These are phyloP conservation scores for Mus spretus DNA, from an alignment of 2,797 vertebrate species.

Conservation along the genomic window DNA sequence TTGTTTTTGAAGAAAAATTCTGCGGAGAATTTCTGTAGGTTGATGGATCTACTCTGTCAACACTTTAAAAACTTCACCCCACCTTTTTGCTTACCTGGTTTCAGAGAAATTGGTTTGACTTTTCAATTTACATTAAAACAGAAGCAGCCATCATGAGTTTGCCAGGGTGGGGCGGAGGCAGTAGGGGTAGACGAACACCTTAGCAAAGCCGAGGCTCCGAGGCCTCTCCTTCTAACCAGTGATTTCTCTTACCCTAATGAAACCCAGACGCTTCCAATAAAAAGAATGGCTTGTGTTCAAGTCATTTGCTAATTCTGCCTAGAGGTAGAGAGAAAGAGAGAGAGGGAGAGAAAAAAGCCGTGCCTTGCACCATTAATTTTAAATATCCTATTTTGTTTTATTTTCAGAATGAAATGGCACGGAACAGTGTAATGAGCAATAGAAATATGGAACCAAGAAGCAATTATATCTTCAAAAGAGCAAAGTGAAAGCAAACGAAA, in stretches of 20 bases:
- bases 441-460: conserved; percentile 85
- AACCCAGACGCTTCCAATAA: conserved; percentile 78
- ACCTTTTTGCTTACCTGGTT: not conserved
- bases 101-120: not conserved
- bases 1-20: not conserved
- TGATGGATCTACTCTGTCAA: not conserved
- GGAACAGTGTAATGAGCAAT: conserved; percentile 85
- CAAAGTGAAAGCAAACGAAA: conserved; percentile 82
- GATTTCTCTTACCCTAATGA: conserved; percentile 81
- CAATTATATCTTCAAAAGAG: conserved; percentile 85
- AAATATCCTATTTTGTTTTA: conserved; percentile 86
- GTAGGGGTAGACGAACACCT: not conserved
- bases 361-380: conserved; percentile 85
- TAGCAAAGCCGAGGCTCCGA: conserved; percentile 10
- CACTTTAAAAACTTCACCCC: not conserved
- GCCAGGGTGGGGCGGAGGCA: not conserved
- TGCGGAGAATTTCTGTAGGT: not conserved
- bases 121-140: conserved; percentile 14
- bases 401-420: conserved; percentile 86
- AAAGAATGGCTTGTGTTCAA: conserved; percentile 81
- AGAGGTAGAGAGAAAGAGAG: conserved; percentile 66
- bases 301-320: conserved; percentile 82
- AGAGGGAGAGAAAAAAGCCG: conserved; percentile 22
- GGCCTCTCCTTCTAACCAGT: conserved; percentile 67
- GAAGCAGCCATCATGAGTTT: not conserved